Conservation (phyloP, 2,113 vertebrate genomes). For the Noctilio leporinus region DNA sequence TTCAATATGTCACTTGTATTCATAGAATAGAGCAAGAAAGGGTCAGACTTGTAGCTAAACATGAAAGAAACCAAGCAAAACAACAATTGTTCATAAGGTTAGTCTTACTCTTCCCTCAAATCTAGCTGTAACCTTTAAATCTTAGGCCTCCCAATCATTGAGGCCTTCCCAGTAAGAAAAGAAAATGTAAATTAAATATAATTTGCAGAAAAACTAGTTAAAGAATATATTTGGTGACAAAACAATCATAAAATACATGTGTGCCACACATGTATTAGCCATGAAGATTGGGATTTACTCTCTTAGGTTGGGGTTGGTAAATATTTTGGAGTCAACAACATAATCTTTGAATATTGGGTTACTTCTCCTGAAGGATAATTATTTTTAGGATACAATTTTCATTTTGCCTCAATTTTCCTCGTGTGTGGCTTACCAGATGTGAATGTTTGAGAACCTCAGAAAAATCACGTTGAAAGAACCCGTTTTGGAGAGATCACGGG, state of each 20-base stretch:
- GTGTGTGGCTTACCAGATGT: slow-evolving; percentile 12
- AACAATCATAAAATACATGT: not conserved
- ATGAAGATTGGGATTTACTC: accelerated
- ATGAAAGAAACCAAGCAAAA: not conserved
- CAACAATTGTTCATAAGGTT: not conserved
- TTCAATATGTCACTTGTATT: not conserved
- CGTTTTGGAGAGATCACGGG: slow-evolving; percentile 31
- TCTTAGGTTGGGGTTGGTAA: not conserved
- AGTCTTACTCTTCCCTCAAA: not conserved
- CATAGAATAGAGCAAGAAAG: not conserved
- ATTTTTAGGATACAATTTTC: not conserved
- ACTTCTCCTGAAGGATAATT: not conserved
- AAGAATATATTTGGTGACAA: not conserved
- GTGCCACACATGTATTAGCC: not conserved
- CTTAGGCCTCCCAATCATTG: not conserved
- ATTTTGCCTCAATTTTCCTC: not conserved
- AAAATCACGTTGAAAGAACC: slow-evolving; percentile 34
- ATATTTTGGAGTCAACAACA: not conserved
- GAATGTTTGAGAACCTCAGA: slow-evolving; percentile 1
- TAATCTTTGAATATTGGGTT: not conserved
- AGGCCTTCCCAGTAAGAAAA: not conserved
- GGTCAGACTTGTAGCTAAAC: not conserved
- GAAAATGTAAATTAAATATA: not conserved
- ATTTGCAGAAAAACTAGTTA: not conserved
- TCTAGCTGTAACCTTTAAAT: not conserved